Base-by-base conservation (phyloP, 1,140 invertebrate species). In the Holcopasites calliopsidis region DNA sequence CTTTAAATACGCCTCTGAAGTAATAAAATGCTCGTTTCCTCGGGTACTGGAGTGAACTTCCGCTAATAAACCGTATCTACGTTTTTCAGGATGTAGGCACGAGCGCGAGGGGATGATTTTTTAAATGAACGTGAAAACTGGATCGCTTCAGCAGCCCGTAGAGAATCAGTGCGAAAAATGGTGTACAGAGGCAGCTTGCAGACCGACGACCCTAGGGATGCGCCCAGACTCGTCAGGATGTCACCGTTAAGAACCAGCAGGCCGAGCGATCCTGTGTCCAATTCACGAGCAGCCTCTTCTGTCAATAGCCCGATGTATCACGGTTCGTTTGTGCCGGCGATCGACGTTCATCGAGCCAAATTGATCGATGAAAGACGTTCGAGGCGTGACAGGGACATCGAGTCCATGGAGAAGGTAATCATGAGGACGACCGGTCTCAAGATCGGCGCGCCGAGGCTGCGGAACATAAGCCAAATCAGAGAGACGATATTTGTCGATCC, bases 401-500 rank as follows among this genome's bases (percentile, higher is more conserved):
- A 87, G 47, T 79, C 85, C 3, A 79, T 88, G 21, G 84, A 86
- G 38, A 88, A 84, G 64, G 88, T 86, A 0, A 86, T 88, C 11
- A 70, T 87, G 42, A 79, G 72, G 18, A 87, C 83, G 0, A 87
- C 85, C 6, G 87, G 88, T 0, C 52, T 86, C 7, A 88, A 88
- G 38, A 79, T 90, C 28, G 83, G 75, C 0, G 79, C 88, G 1
- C 89, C 90, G 1, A 88, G 84, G 49, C 62, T 91, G 10, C 57
- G 90, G 6, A 91, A 90, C 38, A 91, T 91, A 61, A 89, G 77
- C 60, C 84, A 91, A 44, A 91, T 91, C 5, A 83, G 88, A 5
- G 86, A 90, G 58, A 88, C 88, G 1, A 84, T 91, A 18, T 71
- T 78, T 28, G 42, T 83, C 10, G 82, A 88, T n/a, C 57, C 77